Base-by-base conservation (phyloP, 1,140 invertebrate genomes). In the Diachasmimorpha longicaudata region DNA sequence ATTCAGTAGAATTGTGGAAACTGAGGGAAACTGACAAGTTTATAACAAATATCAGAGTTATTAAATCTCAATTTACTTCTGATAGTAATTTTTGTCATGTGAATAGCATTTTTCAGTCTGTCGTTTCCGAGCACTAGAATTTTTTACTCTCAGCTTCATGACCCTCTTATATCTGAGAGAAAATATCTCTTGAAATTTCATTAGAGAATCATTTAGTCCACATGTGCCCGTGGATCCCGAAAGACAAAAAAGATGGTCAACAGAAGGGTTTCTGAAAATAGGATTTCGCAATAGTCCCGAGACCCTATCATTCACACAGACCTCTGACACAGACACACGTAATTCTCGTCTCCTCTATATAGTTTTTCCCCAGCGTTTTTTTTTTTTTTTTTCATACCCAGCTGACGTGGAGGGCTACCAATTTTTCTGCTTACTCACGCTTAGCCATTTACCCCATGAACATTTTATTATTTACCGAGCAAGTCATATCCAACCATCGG, bases 391-490 rank as follows among this genome's bases (percentile, higher is more conserved):
- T 63, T 63, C 58, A 63, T 72, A 44, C 72, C 78, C 76, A 77
- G 78, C 76, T 81, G 79, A 79, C 80, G 58, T 63, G 9, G 80
- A 74, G 25, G 76, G 66, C 77, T 74, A 77, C 68, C 48, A 75
- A 75, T 73, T 78, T 79, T 78, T 76, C 74, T 67, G 68, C 74
- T 76, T 74, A 67, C 75, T 74, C 67, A 80, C 79, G 75, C 79
- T 70, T 67, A 68, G 67, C 67, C 76, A 80, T 79, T 80, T 79
- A 16, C 52, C 31, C 31, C 4, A 67, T 10, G 58, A 31, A 76
- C 79, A 80, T 77, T 78, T 80, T 80, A 80, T 77, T 79, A 80
- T 80, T 80, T 80, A 80, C 79, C 52, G 72, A 78, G 77, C 75
- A 19, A 48, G 69, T n/a, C 39, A 48, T 13, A 42, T 11, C 44